Percentiles rank a stretch among this genome's conserved stretches.
Evolutionary conservation across 1,140 invertebrate genomes (phyloP).

Genomic region (Lysiphlebus fabarum): DNA sequence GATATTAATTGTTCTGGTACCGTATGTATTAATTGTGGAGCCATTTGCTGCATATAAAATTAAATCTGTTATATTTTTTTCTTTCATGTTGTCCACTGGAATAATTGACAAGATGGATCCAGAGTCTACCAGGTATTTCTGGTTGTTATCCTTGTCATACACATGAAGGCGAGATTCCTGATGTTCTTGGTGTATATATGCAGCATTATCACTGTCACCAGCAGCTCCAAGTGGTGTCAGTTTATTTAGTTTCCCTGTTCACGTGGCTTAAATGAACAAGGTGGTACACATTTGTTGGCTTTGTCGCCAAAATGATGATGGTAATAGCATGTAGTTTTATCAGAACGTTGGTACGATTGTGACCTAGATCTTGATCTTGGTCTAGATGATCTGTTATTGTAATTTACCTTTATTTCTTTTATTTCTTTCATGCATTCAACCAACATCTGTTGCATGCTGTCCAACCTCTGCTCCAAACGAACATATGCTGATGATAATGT

Average conservation of each 20-base stretch:
- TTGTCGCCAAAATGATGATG: slow-evolving; percentile 13
- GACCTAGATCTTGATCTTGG: neutral
- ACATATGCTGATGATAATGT: slow-evolving; percentile 2
- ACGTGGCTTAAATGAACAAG: neutral
- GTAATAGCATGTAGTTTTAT: neutral
- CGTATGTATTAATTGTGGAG: slow-evolving; percentile 23
- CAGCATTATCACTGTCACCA: slow-evolving; percentile 7
- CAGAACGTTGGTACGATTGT: no score
- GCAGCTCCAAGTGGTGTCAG: slow-evolving; percentile 14
- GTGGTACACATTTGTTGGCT: neutral
- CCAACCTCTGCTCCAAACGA: neutral
- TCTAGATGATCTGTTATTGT: neutral
- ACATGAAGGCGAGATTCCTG: no score
- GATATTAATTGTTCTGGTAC: slow-evolving; percentile 12
- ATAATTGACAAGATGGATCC: slow-evolving; percentile 22
- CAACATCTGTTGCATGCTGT: slow-evolving; percentile 27
- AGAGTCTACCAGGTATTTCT: slow-evolving; percentile 21
- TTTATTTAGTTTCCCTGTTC: slow-evolving; percentile 22
- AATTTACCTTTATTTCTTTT: neutral
- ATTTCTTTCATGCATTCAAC: slow-evolving; percentile 5
- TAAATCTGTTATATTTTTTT: neutral
- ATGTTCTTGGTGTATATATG: no score
- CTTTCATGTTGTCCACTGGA: neutral
- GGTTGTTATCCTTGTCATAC: neutral
- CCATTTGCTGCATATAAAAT: slow-evolving; percentile 25